Percentiles rank a stretch among this genome's conserved stretches.
These are phyloP conservation scores for Acleris sparsana DNA, from an alignment of 2,888 invertebrate genomes.

Conservation along the genomic window DNA sequence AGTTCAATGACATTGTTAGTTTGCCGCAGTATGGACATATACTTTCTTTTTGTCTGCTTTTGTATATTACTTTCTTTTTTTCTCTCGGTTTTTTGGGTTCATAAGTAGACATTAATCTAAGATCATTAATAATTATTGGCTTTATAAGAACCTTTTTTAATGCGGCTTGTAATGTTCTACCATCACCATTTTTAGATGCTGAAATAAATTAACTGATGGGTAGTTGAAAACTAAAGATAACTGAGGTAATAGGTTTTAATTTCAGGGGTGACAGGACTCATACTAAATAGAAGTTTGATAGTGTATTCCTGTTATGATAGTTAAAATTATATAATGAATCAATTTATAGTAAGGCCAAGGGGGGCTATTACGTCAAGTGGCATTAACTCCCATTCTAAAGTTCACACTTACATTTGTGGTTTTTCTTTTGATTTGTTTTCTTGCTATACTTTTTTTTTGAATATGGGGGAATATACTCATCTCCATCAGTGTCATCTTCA, in stretches of 20 bases:
- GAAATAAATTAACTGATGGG: background rate
- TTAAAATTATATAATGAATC: too few relatives aligned
- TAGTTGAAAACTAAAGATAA: too few relatives aligned
- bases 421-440: constrained; percentile 36
- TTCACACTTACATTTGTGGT: constrained; percentile 23
- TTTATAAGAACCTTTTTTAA: constrained; percentile 45
- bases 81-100: constrained; percentile 9
- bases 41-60: constrained; percentile 32
- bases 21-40: constrained; percentile 67
- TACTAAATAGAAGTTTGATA: too few relatives aligned
- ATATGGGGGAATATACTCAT: constrained; percentile 40
- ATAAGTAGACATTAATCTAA: constrained; percentile 44
- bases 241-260: too few relatives aligned
- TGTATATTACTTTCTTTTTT: constrained; percentile 34
- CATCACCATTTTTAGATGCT: constrained; percentile 25
- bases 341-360: too few relatives aligned
- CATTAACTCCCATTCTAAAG: too few relatives aligned
- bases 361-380: too few relatives aligned
- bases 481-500: constrained; percentile 36
- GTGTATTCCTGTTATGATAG: too few relatives aligned
- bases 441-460: constrained; percentile 34
- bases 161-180: constrained; percentile 23
- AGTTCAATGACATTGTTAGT: constrained; percentile 46
- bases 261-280: too few relatives aligned
- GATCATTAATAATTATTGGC: constrained; percentile 53